Conservation (phyloP, 2,797 vertebrate genomes). For the Aeoliscus strigatus region DNA sequence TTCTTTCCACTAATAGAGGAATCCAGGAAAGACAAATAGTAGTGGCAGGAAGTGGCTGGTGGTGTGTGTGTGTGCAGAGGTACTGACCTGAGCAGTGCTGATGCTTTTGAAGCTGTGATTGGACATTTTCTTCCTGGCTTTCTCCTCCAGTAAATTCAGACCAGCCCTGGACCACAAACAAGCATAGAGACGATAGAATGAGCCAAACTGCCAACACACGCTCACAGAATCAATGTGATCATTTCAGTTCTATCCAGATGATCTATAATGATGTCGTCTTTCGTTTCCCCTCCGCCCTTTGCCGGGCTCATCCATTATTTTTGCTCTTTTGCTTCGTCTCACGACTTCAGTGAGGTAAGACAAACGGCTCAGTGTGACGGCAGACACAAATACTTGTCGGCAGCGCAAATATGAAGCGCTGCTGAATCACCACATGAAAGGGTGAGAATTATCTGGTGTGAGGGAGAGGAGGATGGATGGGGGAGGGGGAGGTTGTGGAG, state of each 20-base stretch:
- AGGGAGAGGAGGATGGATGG: conserved; percentile 24
- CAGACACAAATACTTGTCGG: conserved; percentile 69
- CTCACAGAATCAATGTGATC: conserved; percentile 26
- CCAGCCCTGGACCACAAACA: conserved; percentile 67
- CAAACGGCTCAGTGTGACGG: conserved; percentile 55
- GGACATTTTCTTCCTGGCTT: conserved; percentile 79
- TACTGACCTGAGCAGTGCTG: conserved; percentile 72
- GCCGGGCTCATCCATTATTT: conserved; percentile 20
- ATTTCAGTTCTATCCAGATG: conserved; percentile 10
- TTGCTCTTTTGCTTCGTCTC: conserved; percentile 53
- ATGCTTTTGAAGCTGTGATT: conserved; percentile 72
- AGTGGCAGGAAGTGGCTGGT: conserved; percentile 32
- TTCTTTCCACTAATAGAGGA: conserved; percentile 46
- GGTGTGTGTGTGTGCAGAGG: conserved; percentile 8
- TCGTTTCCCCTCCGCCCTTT: too few relatives aligned
- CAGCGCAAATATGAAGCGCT: conserved; percentile 58
- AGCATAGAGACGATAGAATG: conserved; percentile 1
- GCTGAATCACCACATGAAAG: conserved; percentile 59
- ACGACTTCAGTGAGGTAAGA: conserved; percentile 51
- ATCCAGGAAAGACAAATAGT: conserved; percentile 23
- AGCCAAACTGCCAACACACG: conserved; percentile 17
- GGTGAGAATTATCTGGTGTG: conserved; percentile 36
- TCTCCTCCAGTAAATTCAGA: conserved; percentile 77
- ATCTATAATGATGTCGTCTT: too few relatives aligned
- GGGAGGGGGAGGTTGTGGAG: conserved; percentile 29